Base-by-base conservation (phyloP, 2,113 vertebrate genomes). In the Gopherus evgoodei region DNA sequence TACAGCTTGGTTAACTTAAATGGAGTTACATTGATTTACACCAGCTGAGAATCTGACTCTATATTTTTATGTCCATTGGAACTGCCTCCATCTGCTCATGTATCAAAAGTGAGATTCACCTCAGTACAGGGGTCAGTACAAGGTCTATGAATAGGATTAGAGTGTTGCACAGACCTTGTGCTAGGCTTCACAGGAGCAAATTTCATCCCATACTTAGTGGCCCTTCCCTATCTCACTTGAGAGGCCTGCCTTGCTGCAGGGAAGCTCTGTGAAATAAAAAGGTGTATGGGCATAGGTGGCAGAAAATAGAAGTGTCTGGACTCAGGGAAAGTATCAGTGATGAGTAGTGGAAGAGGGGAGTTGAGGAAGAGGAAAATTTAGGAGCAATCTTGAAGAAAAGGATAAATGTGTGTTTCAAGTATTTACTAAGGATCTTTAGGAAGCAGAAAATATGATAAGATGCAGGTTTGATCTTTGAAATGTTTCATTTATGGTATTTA, bases 381-480 rank as follows among this genome's bases (percentile, higher is more conserved):
- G 65, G 4, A 65, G 16, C 7, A 65, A 19, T 54, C 21, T 21
- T 22, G 21, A 54, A 54, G 53, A 54, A 54, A 54, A 22, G 21
- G 7, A 54, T 54, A 54, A 21, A 57, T 27, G 11, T 72, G 35
- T 78, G 35, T 92, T 96, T 86, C 90, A 84, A 92, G 94, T 95
- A 79, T 90, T 92, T 95, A 79, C 78, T 93, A 82, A 92, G 89
- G 90, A 44, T 86, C 4, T 0, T 86, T 89, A 78, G 93, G 69
- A 83, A 72, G 83, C 22, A 75, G 90, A 94, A 90, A 1, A 2
- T 89, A 69, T 27, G 90, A 31, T 19, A 86, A 72, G 25, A 72
- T 54, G 17, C 76, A 56, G 2, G 13, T 82, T 62, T 92, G 25
- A 78, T 25, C 75, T 88, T 50, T 91, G 50, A 91, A 88, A 27